Conservation (phyloP, 37 sponge, comb jelly and placozoan genomes). For the Beroe forskalii region DNA sequence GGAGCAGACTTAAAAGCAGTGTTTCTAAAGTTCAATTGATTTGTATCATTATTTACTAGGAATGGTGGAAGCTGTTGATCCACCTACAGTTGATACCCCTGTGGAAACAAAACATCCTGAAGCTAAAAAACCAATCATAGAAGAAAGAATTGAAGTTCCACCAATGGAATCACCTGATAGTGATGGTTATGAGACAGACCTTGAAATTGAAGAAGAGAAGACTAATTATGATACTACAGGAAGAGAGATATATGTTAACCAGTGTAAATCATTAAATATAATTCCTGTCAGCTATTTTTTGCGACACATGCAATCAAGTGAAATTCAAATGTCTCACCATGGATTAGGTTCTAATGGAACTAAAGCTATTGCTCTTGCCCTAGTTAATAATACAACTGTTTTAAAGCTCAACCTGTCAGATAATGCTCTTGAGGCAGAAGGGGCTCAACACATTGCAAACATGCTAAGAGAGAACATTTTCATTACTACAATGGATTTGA, state of each 20-base stretch:
- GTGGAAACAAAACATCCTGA: background rate
- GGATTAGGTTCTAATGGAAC: conserved; percentile 92
- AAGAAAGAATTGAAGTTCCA: conserved; percentile 43
- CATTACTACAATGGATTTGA: conserved; percentile 77
- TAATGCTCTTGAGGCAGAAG: conserved; percentile 87
- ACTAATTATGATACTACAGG: conserved; percentile 89
- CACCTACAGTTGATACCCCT: background rate
- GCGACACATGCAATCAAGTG: conserved; percentile 64
- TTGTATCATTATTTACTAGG: background rate
- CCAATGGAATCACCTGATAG: conserved; percentile 67
- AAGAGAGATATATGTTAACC: conserved; percentile 74
- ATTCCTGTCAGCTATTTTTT: conserved; percentile 87
- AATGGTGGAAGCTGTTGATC: conserved; percentile 56
- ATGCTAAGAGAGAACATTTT: conserved; percentile 98
- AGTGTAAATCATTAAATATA: conserved; percentile 79
- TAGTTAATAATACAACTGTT: conserved; percentile 83
- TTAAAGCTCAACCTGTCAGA: conserved; percentile 82
- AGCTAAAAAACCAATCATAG: background rate
- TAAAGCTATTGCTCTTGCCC: conserved; percentile 85
- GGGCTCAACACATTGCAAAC: conserved; percentile 78
- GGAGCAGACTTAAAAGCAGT: too few species aligned
- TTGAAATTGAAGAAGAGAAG: conserved; percentile 92
- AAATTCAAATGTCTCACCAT: conserved; percentile 83
- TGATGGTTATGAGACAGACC: conserved; percentile 90
- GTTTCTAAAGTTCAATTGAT: too few species aligned